Evolutionary conservation across 2,113 vertebrate species (phyloP).

Genomic region (Corythaeola cristata): DNA sequence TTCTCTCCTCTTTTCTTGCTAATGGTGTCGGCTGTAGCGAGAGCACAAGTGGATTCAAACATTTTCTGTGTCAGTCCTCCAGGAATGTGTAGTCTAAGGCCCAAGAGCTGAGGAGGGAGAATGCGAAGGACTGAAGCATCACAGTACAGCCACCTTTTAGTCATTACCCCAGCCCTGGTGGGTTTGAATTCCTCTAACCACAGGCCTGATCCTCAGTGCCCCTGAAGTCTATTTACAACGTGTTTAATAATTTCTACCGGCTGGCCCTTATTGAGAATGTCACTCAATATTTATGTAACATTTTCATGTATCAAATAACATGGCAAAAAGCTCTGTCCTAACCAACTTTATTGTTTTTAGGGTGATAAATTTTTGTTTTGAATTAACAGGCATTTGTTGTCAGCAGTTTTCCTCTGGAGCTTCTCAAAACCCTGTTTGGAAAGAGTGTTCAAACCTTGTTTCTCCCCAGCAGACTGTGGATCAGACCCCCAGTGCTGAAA

Average conservation of each 20-base stretch:
- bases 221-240: slow-evolving; percentile 40
- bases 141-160: slow-evolving; percentile 12
- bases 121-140: neutral
- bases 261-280: slow-evolving; percentile 35
- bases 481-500: neutral
- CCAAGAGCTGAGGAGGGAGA: neutral
- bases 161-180: slow-evolving; percentile 22
- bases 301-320: slow-evolving; percentile 61
- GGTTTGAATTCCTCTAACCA: slow-evolving; percentile 33
- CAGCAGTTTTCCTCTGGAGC: slow-evolving; percentile 16
- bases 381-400: slow-evolving; percentile 56
- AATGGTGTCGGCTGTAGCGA: neutral
- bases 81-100: neutral
- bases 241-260: slow-evolving; percentile 47
- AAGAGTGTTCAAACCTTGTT: neutral
- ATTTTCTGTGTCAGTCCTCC: neutral
- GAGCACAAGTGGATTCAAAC: neutral
- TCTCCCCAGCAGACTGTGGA: neutral
- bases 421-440: slow-evolving; percentile 18
- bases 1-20: neutral
- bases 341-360: slow-evolving; percentile 50
- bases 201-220: slow-evolving; percentile 13
- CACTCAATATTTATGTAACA: slow-evolving; percentile 60
- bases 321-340: neutral
- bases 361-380: slow-evolving; percentile 61